Conservation (phyloP, 2,113 vertebrate species). For the western clawed frog (Xenopus tropicalis) region DNA sequence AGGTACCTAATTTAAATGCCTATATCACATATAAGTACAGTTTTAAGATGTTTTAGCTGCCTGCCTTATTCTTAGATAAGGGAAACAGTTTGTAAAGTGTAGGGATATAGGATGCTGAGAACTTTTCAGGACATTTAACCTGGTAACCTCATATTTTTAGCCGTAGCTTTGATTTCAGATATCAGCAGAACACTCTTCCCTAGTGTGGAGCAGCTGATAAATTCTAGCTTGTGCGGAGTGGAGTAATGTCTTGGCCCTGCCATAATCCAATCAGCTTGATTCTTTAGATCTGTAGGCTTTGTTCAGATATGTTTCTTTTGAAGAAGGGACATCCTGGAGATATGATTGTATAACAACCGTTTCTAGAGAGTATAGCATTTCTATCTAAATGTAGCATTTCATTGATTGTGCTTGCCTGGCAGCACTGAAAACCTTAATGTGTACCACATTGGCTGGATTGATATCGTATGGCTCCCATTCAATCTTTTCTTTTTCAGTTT, state of each 20-base stretch:
- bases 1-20: slow-evolving; percentile 65
- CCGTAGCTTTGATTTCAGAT: slow-evolving; percentile 20
- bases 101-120: not conserved
- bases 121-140: slow-evolving; percentile 23
- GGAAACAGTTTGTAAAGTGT: slow-evolving; percentile 9
- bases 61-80: not conserved
- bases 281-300: slow-evolving; percentile 1
- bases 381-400: not conserved
- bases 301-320: not conserved
- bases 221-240: slow-evolving; percentile 8
- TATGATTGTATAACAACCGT: not conserved
- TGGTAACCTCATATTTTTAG: slow-evolving; percentile 21
- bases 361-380: not conserved
- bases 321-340: slow-evolving; percentile 11
- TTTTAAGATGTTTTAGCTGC: slow-evolving; percentile 46
- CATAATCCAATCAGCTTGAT: slow-evolving; percentile 12
- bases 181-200: slow-evolving; percentile 9
- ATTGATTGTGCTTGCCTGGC: not conserved
- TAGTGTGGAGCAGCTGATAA: slow-evolving; percentile 14
- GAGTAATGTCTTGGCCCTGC: slow-evolving; percentile 4
- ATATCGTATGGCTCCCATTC: too few species aligned
- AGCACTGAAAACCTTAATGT: not conserved
- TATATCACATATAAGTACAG: slow-evolving; percentile 52
- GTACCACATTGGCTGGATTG: too few species aligned
- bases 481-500: too few species aligned